Base-by-base conservation (phyloP, 2,113 vertebrate genomes). In the Tachysurus vachellii region DNA sequence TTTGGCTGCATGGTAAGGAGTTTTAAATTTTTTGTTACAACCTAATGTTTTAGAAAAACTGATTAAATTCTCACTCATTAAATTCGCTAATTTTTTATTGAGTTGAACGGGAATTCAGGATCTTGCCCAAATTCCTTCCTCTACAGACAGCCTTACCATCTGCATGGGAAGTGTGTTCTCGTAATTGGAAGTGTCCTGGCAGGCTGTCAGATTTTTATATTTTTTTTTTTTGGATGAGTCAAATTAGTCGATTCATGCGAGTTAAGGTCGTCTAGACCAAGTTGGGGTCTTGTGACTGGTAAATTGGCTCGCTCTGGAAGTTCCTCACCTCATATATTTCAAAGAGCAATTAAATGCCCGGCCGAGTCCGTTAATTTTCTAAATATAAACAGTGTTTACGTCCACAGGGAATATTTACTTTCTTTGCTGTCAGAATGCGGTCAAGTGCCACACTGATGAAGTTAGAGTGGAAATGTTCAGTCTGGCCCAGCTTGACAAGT, bases 231-330 rank as follows among this genome's bases (percentile, higher is more conserved):
- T 76, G 50, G 47, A 79, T 44, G 61, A 85, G 64, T 81, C 77
- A 86, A 91, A 89, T 89, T 89, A 91, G 88, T 84, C 59, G 80
- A 88, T 68, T 85, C 56, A 28, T 87, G 21, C 66, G 85, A 85
- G 70, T 62, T 36, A 28, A 79, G 70, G 83, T 76, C 68, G 28
- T 73, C 44, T 57, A 80, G 64, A 71, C n/a, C 26, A 86, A 71
- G n/a, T 59, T 79, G 80, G 73, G 44, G 54, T 50, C 82, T 56
- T 81, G 80, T 89, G 80, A 57, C 57, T 47, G 28, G 70, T 86
- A 89, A 90, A 90, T 90, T 84, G 86, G 86, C 80, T 87, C 75
- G 53, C 66, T 83, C 56, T 36, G 7, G 8, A 80, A 68, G 21
- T 31, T 87, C 21, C 86, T 83, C 59, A 26, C 68, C 47, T 62